Conservation (phyloP, 2,888 invertebrate genomes). For the Pseudoips prasinana region DNA sequence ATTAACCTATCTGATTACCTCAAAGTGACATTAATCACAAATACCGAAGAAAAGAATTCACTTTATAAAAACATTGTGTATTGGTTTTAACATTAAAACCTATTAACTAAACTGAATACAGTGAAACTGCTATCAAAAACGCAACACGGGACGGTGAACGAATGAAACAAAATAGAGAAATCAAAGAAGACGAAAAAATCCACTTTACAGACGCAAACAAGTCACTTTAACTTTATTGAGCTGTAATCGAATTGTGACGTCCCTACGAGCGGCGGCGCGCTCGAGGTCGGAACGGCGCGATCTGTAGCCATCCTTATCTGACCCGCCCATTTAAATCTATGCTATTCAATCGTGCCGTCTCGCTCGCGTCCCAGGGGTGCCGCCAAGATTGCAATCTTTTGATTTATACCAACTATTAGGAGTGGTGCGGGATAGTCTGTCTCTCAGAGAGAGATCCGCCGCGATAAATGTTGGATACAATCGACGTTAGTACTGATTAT, state of each 20-base stretch:
- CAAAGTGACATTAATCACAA: no score
- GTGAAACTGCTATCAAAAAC: constrained; percentile 32
- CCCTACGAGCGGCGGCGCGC: constrained; percentile 62
- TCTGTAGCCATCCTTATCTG: constrained; percentile 79
- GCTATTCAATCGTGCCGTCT: constrained; percentile 81
- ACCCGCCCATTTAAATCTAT: constrained; percentile 80
- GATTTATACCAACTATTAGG: constrained; percentile 83
- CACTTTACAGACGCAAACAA: constrained; percentile 81
- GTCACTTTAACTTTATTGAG: constrained; percentile 82
- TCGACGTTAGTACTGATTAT: constrained; percentile 74
- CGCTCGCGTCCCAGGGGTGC: constrained; percentile 80
- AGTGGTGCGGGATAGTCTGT: constrained; percentile 75
- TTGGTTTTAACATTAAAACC: constrained; percentile 6
- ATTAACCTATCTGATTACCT: no score
- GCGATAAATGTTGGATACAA: constrained; percentile 71
- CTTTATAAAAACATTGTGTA: no score
- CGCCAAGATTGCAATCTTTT: constrained; percentile 81
- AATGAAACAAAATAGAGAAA: constrained; percentile 62
- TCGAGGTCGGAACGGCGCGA: constrained; percentile 62
- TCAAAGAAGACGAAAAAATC: constrained; percentile 75
- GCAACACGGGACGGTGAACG: constrained; percentile 39
- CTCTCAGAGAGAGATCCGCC: constrained; percentile 65
- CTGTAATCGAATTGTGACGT: constrained; percentile 82
- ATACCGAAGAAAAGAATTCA: no score
- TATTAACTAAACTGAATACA: constrained; percentile 31